phyloP scores from a whole-genome alignment of 30 jellyfish, hydroid and myxozoan genomes.

The Phacellophora camtschatica region DNA sequence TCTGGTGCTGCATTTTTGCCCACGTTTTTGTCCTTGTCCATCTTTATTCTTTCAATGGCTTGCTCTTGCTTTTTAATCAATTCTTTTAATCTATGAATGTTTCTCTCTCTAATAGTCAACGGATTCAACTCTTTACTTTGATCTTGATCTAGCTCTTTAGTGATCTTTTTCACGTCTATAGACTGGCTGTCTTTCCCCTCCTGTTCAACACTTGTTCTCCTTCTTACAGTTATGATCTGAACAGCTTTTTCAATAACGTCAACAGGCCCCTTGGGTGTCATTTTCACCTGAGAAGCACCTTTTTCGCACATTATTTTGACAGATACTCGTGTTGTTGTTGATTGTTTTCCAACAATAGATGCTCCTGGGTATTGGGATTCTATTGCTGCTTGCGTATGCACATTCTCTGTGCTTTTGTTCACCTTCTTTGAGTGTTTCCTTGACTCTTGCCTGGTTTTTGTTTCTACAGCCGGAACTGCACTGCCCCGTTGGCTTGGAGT shows the following conservation, averaged over 20 bases:
- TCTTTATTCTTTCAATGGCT: constrained; percentile 1
- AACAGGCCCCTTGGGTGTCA: not conserved
- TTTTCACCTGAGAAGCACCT: not conserved
- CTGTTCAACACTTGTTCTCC: not conserved
- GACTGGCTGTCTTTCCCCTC: not conserved
- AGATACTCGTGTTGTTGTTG: constrained; percentile 7
- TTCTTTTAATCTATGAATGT: constrained; percentile 8
- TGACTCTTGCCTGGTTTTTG: too few species aligned
- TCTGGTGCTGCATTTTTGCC: not conserved
- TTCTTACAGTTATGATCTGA: not conserved
- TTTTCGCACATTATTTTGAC: constrained; percentile 39
- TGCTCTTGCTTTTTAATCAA: constrained; percentile 1
- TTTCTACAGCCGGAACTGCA: too few species aligned
- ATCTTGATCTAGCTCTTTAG: not conserved
- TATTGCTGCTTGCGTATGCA: not conserved
- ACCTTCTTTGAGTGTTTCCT: not conserved
- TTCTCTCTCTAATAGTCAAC: not conserved
- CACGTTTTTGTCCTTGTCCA: not conserved
- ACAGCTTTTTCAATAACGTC: constrained; percentile 7
- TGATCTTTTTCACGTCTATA: not conserved
- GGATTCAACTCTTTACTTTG: not conserved
- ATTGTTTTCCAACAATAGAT: not conserved
- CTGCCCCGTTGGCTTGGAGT: too few species aligned
- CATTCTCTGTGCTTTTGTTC: not conserved
- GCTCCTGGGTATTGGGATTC: not conserved